These are phyloP conservation scores for Hippasteria phrygiana DNA, from an alignment of 53 echinoderm and acorn worm genomes.

Conservation along the genomic window DNA sequence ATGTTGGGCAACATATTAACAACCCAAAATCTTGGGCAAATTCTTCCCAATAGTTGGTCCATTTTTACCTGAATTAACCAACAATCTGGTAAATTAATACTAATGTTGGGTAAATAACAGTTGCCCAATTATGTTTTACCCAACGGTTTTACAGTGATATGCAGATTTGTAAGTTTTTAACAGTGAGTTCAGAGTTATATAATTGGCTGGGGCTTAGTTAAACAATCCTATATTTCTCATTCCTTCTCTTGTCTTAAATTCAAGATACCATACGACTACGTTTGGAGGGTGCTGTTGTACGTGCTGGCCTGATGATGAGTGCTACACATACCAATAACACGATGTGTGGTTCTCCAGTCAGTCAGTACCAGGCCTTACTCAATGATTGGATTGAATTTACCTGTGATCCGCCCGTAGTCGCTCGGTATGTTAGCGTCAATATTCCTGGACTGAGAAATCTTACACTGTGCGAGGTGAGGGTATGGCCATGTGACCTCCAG, in stretches of 20 bases:
- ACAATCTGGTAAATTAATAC: too few species aligned
- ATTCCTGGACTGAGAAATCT: neutral
- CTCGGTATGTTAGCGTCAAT: conserved; percentile 4
- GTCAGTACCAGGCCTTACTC: neutral
- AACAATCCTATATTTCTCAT: too few species aligned
- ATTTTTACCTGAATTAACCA: too few species aligned
- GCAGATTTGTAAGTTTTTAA: too few species aligned
- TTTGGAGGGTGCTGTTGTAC: neutral
- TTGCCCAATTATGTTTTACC: too few species aligned
- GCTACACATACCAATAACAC: neutral
- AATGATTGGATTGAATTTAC: neutral
- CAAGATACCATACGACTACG: neutral
- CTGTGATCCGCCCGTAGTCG: neutral
- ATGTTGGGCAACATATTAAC: too few species aligned
- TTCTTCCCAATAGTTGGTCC: too few species aligned
- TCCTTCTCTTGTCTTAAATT: neutral
- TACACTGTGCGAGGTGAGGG: neutral
- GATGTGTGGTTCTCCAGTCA: neutral
- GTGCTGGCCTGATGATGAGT: conserved; percentile 4
- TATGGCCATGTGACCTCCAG: neutral
- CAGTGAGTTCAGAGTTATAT: too few species aligned
- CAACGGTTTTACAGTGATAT: too few species aligned
- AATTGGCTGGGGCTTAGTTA: too few species aligned
- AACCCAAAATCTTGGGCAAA: too few species aligned
- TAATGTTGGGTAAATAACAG: too few species aligned